Conservation (phyloP, 2,888 invertebrate species). For the Dusona sp. region DNA sequence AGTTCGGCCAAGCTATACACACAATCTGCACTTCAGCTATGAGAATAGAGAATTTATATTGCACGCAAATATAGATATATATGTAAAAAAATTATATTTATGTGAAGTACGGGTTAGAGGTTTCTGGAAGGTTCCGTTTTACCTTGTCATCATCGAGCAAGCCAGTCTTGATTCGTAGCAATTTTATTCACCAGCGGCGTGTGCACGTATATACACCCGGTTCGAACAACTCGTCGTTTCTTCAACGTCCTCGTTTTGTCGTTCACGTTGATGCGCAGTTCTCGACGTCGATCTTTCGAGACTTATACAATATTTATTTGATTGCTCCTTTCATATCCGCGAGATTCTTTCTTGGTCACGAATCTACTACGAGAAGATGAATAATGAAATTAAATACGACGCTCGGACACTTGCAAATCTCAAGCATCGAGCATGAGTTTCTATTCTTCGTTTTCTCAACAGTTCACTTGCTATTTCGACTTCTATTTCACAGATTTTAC, state of each 20-base stretch:
- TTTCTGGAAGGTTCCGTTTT: slow-evolving; percentile 60
- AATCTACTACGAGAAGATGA: background rate
- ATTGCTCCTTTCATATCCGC: background rate
- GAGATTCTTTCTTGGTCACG: background rate
- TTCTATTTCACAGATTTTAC: too few species aligned
- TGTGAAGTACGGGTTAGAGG: slow-evolving; percentile 12
- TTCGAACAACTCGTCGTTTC: slow-evolving; percentile 6
- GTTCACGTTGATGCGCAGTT: slow-evolving; percentile 56
- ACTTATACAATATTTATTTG: slow-evolving; percentile 43
- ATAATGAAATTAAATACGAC: background rate
- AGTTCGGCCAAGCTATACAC: slow-evolving; percentile 5
- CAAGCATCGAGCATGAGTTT: background rate
- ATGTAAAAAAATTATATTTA: background rate
- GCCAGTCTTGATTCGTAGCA: slow-evolving; percentile 52
- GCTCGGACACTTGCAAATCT: background rate
- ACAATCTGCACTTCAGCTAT: background rate
- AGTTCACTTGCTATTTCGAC: background rate
- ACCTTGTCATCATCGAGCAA: slow-evolving; percentile 58
- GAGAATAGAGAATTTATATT: background rate
- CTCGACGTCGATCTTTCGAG: slow-evolving; percentile 28
- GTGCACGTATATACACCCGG: background rate
- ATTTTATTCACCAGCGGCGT: slow-evolving; percentile 45
- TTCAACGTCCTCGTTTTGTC: background rate
- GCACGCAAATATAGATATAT: background rate
- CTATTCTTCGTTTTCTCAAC: background rate